Percentiles rank a stretch among this genome's conserved stretches.
Evolutionary conservation across 2,888 invertebrate species (phyloP).

Genomic region (Microctonus aethiopoides): DNA sequence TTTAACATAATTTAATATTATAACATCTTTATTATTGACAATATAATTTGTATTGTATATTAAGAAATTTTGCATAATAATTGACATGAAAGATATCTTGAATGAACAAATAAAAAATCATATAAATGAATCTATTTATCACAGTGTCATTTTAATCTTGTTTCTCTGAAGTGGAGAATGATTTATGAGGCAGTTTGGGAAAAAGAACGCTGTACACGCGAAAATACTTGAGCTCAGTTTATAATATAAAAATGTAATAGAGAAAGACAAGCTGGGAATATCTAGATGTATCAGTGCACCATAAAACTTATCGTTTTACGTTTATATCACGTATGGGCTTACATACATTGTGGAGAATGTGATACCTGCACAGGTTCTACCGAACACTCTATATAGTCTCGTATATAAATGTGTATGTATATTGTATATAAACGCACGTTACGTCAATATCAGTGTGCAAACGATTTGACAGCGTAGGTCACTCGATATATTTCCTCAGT

Average conservation of each 20-base stretch:
- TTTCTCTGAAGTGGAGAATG: conserved; percentile 36
- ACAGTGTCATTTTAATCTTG: conserved; percentile 42
- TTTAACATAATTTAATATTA: too few relatives aligned
- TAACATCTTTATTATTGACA: too few relatives aligned
- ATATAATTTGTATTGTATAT: too few relatives aligned
- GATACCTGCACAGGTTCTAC: background rate
- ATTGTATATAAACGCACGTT: background rate
- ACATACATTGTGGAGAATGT: background rate
- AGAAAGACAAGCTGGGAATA: background rate
- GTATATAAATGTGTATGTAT: background rate
- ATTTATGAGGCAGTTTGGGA: conserved; percentile 39
- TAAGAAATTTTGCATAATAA: background rate
- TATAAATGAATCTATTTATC: conserved; percentile 40
- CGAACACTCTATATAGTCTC: background rate
- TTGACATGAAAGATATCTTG: conserved; percentile 7
- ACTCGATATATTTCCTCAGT: background rate
- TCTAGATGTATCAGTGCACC: conserved; percentile 1
- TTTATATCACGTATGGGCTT: conserved; percentile 14
- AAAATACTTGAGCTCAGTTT: background rate
- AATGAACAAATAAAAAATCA: conserved; percentile 16
- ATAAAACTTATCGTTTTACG: conserved; percentile 38
- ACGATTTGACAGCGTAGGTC: background rate
- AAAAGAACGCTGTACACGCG: background rate
- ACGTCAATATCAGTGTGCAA: background rate
- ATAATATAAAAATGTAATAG: background rate